phyloP scores from a whole-genome alignment of 2,888 invertebrate genomes.

The Neoitamus cyanurus region DNA sequence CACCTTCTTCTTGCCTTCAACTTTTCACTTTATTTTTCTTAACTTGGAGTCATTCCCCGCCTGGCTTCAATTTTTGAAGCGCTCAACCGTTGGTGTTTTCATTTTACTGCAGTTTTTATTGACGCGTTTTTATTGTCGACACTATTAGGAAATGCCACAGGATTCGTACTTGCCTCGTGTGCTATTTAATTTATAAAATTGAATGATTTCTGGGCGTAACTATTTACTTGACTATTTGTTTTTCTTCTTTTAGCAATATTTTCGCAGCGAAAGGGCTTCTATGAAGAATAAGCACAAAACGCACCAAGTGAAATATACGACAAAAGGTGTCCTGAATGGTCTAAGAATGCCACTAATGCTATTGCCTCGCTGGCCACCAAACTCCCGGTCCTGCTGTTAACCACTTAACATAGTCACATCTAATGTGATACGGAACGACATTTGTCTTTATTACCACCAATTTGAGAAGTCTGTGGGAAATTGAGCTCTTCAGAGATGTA shows the following conservation, averaged over 20 bases:
- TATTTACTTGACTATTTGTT: neutral
- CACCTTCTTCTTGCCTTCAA: neutral
- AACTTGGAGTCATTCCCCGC: neutral
- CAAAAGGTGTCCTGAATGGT: neutral
- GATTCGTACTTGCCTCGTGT: slow-evolving; percentile 16
- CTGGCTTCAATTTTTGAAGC: neutral
- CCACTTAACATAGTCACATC: neutral
- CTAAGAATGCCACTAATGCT: neutral
- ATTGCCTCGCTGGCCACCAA: neutral
- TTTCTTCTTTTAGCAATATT: neutral
- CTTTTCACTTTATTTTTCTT: neutral
- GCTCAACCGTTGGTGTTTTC: neutral
- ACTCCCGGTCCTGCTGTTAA: neutral
- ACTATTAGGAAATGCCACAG: slow-evolving; percentile 20
- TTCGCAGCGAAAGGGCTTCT: neutral
- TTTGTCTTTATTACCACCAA: slow-evolving; percentile 13
- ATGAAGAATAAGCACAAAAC: neutral
- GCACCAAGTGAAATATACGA: neutral
- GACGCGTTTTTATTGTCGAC: neutral
- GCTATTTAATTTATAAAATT: slow-evolving; percentile 47
- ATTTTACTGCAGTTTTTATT: neutral
- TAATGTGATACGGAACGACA: slow-evolving; percentile 6
- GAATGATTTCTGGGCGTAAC: neutral
- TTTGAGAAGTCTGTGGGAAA: slow-evolving; percentile 12
- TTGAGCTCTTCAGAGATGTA: slow-evolving; percentile 21